Percentiles rank a stretch among this genome's conserved stretches.
Conservation (phyloP, 2,888 invertebrate genomes). For the Deilephila elpenor region DNA sequence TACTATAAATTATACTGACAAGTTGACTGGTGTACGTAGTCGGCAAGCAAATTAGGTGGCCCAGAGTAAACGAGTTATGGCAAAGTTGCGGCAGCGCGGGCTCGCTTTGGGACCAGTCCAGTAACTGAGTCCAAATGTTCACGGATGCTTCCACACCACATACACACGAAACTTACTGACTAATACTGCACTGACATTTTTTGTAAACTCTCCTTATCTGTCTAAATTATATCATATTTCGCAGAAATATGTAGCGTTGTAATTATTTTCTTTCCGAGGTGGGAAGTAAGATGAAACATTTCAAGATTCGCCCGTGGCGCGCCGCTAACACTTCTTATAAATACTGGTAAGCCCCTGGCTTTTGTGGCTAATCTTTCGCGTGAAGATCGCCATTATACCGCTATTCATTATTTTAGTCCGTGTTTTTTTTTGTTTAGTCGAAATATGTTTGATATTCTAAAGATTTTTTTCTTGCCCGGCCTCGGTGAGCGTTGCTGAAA, state of each 20-base stretch:
- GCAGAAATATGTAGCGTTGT: conserved; percentile 26
- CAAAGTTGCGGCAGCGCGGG: conserved; percentile 62
- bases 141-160: conserved; percentile 27
- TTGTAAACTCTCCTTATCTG: not conserved
- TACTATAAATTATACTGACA: conserved; percentile 69
- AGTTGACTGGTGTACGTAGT: conserved; percentile 66
- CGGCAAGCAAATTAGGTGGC: conserved; percentile 75
- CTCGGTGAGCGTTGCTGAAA: conserved; percentile 61
- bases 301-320: conserved; percentile 66
- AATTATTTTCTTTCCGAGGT: conserved; percentile 41
- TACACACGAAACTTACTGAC: conserved; percentile 7
- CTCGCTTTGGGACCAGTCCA: conserved; percentile 58
- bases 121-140: conserved; percentile 49
- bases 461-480: conserved; percentile 61
- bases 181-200: not conserved
- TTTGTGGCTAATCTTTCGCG: conserved; percentile 83
- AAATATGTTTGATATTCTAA: conserved; percentile 70
- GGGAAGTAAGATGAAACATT: conserved; percentile 49
- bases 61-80: conserved; percentile 76
- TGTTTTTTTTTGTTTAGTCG: conserved; percentile 75
- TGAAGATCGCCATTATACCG: conserved; percentile 82
- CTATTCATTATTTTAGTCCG: conserved; percentile 80
- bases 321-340: conserved; percentile 81
- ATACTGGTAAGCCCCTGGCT: conserved; percentile 82
- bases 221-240: not conserved